Evolutionary conservation across 37 sponge, comb jelly and placozoan species (phyloP).

Genomic region (Petrosia ficiformis): DNA sequence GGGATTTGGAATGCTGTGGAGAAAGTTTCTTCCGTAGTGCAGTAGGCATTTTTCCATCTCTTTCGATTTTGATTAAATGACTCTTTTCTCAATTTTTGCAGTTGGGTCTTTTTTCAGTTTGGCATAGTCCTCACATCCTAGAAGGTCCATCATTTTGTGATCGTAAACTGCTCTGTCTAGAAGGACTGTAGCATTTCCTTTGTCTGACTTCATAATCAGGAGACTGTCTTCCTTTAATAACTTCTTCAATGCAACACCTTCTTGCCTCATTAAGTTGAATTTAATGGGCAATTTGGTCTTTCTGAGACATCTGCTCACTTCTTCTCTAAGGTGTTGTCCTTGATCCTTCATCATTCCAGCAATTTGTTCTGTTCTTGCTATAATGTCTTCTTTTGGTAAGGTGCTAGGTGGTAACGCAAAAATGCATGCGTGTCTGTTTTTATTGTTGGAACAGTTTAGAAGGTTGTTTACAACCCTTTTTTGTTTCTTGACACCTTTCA

Average conservation of each 20-base stretch:
- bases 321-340: no score
- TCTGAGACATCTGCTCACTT: no score
- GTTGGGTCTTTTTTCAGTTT: background rate
- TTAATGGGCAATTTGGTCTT: no score
- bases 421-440: no score
- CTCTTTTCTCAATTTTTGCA: background rate
- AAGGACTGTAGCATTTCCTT: constrained; percentile 14
- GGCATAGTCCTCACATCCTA: background rate
- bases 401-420: background rate
- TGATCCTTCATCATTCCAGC: no score
- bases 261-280: background rate
- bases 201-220: background rate
- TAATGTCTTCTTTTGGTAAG: no score
- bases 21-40: background rate
- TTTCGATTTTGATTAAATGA: background rate
- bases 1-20: no score
- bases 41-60: background rate
- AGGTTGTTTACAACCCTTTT: no score
- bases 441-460: no score
- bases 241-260: background rate
- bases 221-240: background rate
- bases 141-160: background rate
- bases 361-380: no score
- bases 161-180: background rate
- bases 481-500: no score